A percentile compares a stretch with the other conserved stretches of the same genome.
These are phyloP conservation scores for Zygogramma bicolorata DNA, from an alignment of 2,888 invertebrate genomes.

Conservation along the genomic window DNA sequence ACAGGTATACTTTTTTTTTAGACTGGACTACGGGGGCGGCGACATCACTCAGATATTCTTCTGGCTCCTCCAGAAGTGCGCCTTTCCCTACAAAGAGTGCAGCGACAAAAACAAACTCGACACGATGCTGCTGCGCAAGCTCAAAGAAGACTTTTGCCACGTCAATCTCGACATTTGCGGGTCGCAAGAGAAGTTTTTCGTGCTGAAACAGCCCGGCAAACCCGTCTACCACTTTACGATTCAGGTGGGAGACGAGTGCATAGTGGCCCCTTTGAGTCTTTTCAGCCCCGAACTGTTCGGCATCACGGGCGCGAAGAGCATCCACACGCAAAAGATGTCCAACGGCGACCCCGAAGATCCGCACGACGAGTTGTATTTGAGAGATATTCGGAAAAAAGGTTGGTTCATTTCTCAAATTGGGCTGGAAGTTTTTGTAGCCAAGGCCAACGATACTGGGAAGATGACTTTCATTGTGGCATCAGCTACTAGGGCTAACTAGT, in stretches of 20 bases:
- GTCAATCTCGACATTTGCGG: conserved; percentile 92
- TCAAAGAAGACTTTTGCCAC: conserved; percentile 93
- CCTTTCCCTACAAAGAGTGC: conserved; percentile 90
- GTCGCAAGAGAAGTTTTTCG: conserved; percentile 84
- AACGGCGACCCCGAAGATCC: conserved; percentile 92
- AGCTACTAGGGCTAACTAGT: too few species aligned
- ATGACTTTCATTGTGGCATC: too few species aligned
- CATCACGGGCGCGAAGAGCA: conserved; percentile 82
- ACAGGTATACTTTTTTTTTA: conserved; percentile 38
- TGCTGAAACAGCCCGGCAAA: conserved; percentile 79
- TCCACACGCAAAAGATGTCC: conserved; percentile 78
- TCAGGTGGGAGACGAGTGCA: conserved; percentile 89
- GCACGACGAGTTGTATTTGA: conserved; percentile 90
- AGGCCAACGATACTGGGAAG: too few species aligned
- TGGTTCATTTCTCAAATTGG: conserved; percentile 42
- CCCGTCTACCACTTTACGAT: conserved; percentile 80
- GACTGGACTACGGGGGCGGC: conserved; percentile 90
- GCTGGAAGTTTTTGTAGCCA: too few species aligned
- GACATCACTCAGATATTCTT: conserved; percentile 92
- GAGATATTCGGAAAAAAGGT: conserved; percentile 81
- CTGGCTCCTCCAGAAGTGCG: conserved; percentile 89
- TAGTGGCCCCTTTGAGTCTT: conserved; percentile 89
- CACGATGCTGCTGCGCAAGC: conserved; percentile 81
- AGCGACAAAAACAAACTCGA: conserved; percentile 81
- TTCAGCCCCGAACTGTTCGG: conserved; percentile 91